Evolutionary conservation across 2,797 vertebrate species (phyloP), one percentile per base, ranked within the genome.

Genomic region (Falco berigora): DNA sequence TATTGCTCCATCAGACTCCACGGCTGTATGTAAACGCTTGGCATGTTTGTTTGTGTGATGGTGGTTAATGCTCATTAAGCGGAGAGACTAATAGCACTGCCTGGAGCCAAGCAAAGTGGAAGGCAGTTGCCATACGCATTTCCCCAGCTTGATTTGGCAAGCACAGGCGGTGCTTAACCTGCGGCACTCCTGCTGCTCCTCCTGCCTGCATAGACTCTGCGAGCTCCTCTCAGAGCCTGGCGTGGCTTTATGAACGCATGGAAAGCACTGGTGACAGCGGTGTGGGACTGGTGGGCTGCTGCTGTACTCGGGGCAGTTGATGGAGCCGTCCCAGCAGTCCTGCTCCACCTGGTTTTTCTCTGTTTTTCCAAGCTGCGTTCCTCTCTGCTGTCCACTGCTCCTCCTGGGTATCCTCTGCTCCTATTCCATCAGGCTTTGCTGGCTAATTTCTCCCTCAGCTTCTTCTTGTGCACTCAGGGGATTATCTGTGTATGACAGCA

Each of bases 51-150:
- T 72, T 93, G 44, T 71, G 92, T 59, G 82, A 88, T 8, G 36
- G 69, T 61, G 73, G 27, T 86, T 91, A 74, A 82, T 84, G 94
- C 91, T 97, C 76, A 50, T 89, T 85, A 94, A 90, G 90, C 82
- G 3, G 17, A 44, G 61, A 85, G 56, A 64, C 89, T 91, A 80
- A 91, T 49, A 47, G 79, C 71, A 14, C 86, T 82, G 91, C 96
- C 88, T 76, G 75, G 53, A 96, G 91, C 76, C 63, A 95, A 76
- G 80, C 81, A 64, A 68, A 78, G 86, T 44, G 75, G 71, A 82
- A 61, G 69, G 66, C 83, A 4, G 87, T 67, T 53, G 46, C 73
- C 25, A 8, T 40, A 12, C 2, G 22, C 7, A 18, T 80, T 87
- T 75, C 52, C 74, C 62, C 74, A 25, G 87, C 93, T 34, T 47